These are phyloP conservation scores for Sebastes iracundus DNA, from an alignment of 2,797 vertebrate species.

Conservation along the genomic window DNA sequence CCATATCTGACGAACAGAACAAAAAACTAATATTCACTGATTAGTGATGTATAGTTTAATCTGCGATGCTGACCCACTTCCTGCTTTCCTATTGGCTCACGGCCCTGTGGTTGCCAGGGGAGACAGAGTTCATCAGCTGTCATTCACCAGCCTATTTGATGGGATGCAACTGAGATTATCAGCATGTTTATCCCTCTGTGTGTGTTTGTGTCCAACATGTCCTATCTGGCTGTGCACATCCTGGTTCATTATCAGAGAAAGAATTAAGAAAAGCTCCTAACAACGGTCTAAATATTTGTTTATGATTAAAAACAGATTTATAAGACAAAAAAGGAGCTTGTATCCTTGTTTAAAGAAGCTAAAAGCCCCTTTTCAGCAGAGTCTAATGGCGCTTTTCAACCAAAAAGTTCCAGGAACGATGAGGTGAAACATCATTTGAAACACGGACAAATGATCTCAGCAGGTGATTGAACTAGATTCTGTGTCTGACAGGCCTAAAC, in stretches of 20 bases:
- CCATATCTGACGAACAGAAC: slow-evolving; percentile 44
- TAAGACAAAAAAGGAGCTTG: background rate
- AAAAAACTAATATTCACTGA: slow-evolving; percentile 38
- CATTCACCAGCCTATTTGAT: slow-evolving; percentile 41
- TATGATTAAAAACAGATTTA: background rate
- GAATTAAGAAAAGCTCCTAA: background rate
- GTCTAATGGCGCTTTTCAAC: background rate
- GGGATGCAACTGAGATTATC: slow-evolving; percentile 47
- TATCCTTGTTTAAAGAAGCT: background rate
- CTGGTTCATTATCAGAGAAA: background rate
- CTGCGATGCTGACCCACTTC: slow-evolving; percentile 56
- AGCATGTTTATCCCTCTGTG: slow-evolving; percentile 2
- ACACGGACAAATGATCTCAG: background rate
- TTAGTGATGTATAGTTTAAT: slow-evolving; percentile 23
- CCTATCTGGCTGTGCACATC: background rate
- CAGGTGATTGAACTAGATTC: background rate
- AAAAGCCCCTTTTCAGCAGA: background rate
- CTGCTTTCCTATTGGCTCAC: slow-evolving; percentile 39
- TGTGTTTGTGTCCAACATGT: background rate
- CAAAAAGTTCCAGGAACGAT: background rate
- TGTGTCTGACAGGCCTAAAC: background rate
- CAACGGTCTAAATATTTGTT: background rate
- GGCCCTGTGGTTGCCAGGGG: slow-evolving; percentile 21
- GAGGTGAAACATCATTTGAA: background rate
- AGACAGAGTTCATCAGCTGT: slow-evolving; percentile 63